Evolutionary conservation across 2,888 invertebrate species (phyloP), one percentile per base, ranked within the genome.

Genomic region (Lottia scabra): DNA sequence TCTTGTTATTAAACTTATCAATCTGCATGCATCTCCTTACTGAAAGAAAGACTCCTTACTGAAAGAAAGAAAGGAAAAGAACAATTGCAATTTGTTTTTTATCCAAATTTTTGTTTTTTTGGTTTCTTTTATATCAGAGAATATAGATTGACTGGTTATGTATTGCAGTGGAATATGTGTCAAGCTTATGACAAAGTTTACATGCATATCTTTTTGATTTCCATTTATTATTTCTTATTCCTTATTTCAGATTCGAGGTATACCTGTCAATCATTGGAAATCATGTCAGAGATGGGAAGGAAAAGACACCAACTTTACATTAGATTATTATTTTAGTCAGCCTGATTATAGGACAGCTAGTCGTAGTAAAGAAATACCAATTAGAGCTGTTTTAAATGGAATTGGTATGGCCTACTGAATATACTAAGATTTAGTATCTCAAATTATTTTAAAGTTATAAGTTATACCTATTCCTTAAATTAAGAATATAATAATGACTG

Each of bases 381-480:
- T 83, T 3, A 70, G 82, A 26, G 78, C 78, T 30, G 74, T 76
- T 12, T 65, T 83, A 23, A 80, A 78, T 65, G 82, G 82, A 10
- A 74, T 74, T 23, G 78, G 79, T 74, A 46, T 27, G 76, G n/a
- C n/a, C n/a, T 72, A 67, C 64, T 19, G 56, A 19, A 19, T 19
- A 56, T 12, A 56, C 19, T 5, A 56, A 19, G n/a, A 56, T 56
- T 2, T 56, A 23, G 23, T 56, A 0, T 23, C 23, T 56, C 4
- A 19, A 56, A n/a, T 19, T n/a, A 23, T 19, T 23, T 56, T 19
- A 56, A 19, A 8, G n/a, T n/a, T n/a, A n/a, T n/a, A n/a, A n/a
- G n/a, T n/a, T n/a, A n/a, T n/a, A n/a, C n/a, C n/a, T n/a, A n/a
- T n/a, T n/a, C n/a, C n/a, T n/a, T n/a, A n/a, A n/a, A n/a, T n/a